Percentiles rank a stretch among this genome's conserved stretches.
Conservation (phyloP, 1,140 invertebrate genomes). For the Zaprionus davidi region DNA sequence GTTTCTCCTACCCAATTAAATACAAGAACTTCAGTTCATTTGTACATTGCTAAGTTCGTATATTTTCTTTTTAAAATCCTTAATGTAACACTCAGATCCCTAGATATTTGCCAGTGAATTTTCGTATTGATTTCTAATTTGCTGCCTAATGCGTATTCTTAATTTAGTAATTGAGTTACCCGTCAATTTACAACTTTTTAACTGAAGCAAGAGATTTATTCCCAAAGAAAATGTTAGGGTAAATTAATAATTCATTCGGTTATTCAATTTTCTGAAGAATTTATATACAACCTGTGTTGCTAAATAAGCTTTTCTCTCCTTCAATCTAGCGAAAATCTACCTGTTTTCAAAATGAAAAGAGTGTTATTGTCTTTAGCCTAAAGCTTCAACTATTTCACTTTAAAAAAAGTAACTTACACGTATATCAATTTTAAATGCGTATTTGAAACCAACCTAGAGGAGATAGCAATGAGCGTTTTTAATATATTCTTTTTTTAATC, state of each 20-base stretch:
- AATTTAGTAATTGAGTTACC: not conserved
- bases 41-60: not conserved
- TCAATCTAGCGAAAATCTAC: no score
- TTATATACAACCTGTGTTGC: no score
- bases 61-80: not conserved
- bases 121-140: not conserved
- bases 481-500: no score
- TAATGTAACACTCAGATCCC: not conserved
- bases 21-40: no score
- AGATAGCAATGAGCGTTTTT: no score
- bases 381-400: no score
- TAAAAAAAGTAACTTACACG: no score
- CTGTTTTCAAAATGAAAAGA: no score
- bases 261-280: not conserved
- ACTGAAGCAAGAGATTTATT: not conserved
- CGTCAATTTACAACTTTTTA: not conserved
- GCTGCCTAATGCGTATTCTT: not conserved
- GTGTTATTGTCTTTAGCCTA: no score
- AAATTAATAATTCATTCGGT: not conserved
- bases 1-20: not conserved
- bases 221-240: not conserved
- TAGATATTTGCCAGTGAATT: not conserved
- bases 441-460: no score
- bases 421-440: no score
- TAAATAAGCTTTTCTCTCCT: no score